These are phyloP conservation scores for Eptatretus atami DNA, from an alignment of 2,797 vertebrate genomes.

Conservation along the genomic window DNA sequence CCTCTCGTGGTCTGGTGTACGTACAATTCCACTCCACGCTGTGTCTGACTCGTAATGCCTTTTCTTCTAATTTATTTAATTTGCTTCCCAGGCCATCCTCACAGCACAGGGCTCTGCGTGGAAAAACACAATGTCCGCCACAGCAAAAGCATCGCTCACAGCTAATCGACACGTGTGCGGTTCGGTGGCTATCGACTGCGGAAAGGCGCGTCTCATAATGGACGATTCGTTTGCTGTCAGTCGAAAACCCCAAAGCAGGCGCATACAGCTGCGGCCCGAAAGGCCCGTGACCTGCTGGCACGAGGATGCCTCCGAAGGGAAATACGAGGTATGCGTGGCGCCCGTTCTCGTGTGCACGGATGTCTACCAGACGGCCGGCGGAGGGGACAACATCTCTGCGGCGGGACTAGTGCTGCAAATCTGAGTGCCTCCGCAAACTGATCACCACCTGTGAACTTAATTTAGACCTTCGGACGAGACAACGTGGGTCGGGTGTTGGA, in stretches of 20 bases:
- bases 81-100: constrained; percentile 20
- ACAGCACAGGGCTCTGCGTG: constrained; percentile 25
- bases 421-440: constrained; percentile 10
- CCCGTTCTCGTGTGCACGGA: constrained; percentile 43
- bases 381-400: constrained; percentile 41
- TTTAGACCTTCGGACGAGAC: too few relatives aligned
- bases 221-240: constrained; percentile 41
- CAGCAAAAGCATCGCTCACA: constrained; percentile 35
- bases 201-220: constrained; percentile 37
- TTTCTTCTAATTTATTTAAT: too few relatives aligned
- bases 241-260: constrained; percentile 25
- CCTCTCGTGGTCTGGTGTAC: too few relatives aligned
- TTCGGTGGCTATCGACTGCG: constrained; percentile 28
- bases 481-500: too few relatives aligned
- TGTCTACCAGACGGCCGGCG: constrained; percentile 39
- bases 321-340: constrained; percentile 35
- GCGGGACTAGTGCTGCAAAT: constrained; percentile 41
- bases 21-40: too few relatives aligned
- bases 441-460: too few relatives aligned
- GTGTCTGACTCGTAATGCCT: too few relatives aligned
- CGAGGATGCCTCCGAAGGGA: constrained; percentile 15
- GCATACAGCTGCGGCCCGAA: constrained; percentile 25
- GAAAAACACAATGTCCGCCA: constrained; percentile 47
- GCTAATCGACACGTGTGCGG: constrained; percentile 45
- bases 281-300: constrained; percentile 36